A percentile compares a stretch with the other conserved stretches of the same genome.
Conservation (phyloP, 2,113 vertebrate genomes). For the Notiomystis cincta region DNA sequence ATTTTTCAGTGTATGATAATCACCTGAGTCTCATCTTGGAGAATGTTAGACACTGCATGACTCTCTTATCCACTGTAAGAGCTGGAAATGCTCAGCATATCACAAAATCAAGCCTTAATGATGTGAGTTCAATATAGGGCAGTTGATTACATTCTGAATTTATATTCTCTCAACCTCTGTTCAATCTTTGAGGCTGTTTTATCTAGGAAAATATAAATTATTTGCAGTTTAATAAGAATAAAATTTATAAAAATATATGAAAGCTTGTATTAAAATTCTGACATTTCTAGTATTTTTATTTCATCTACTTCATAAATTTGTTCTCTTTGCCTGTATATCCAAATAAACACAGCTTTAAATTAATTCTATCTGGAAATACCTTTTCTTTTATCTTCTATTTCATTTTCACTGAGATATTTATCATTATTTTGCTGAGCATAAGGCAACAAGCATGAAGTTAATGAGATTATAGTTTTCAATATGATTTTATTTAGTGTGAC, state of each 20-base stretch:
- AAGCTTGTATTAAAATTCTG: neutral
- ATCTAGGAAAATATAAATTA: neutral
- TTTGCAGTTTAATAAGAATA: neutral
- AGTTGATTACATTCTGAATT: neutral
- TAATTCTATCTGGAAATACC: neutral
- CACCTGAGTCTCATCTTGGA: neutral
- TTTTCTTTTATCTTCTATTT: neutral
- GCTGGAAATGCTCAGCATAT: neutral
- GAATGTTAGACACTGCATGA: neutral
- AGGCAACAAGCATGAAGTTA: neutral
- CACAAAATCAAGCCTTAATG: neutral
- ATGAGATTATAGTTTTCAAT: neutral
- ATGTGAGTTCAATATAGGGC: neutral
- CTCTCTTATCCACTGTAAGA: neutral
- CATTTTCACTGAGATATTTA: neutral
- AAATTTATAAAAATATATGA: neutral
- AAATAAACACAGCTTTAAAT: neutral
- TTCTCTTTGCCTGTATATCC: neutral
- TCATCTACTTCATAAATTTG: neutral
- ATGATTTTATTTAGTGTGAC: neutral
- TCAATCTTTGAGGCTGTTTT: neutral
- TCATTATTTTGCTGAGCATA: neutral
- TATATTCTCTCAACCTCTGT: neutral
- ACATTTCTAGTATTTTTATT: neutral
- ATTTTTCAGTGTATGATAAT: neutral